Evolutionary conservation across 2,888 invertebrate genomes (phyloP).

Genomic region (Saturnia pavonia): DNA sequence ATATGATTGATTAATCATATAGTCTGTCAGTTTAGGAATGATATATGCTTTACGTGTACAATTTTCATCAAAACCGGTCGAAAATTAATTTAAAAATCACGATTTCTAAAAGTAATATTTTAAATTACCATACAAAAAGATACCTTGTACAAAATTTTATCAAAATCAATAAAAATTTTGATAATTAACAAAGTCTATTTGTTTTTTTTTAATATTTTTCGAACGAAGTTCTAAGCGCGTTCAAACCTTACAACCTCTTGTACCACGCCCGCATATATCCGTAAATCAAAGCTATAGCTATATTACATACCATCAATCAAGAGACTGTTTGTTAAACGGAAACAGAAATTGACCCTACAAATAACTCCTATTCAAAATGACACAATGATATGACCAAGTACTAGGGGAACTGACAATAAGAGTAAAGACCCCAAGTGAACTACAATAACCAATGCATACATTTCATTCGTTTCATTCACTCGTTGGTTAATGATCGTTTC

Average conservation of each 20-base stretch:
- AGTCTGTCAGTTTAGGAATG: no score
- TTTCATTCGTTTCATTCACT: constrained; percentile 16
- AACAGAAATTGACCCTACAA: constrained; percentile 14
- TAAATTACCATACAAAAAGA: no score
- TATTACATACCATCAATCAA: neutral
- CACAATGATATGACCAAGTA: constrained; percentile 10
- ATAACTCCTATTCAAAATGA: constrained; percentile 13
- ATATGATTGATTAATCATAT: no score
- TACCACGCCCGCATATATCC: neutral
- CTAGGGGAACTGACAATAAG: constrained; percentile 9
- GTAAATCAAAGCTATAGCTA: neutral
- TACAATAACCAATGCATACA: neutral
- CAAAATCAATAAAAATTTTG: no score
- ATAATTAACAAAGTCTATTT: no score
- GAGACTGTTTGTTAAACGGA: neutral
- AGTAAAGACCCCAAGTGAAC: constrained; percentile 17
- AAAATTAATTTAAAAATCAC: no score
- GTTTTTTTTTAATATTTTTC: neutral
- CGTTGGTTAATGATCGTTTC: constrained; percentile 31
- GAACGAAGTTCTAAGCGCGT: no score
- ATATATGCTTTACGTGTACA: no score
- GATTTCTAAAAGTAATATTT: no score
- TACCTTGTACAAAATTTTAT: no score
- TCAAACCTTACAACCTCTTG: neutral
- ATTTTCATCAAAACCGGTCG: no score